Percentiles rank a stretch among this genome's conserved stretches.
These are phyloP conservation scores for Drosophila recens DNA, from an alignment of 2,888 invertebrate genomes.

Conservation along the genomic window DNA sequence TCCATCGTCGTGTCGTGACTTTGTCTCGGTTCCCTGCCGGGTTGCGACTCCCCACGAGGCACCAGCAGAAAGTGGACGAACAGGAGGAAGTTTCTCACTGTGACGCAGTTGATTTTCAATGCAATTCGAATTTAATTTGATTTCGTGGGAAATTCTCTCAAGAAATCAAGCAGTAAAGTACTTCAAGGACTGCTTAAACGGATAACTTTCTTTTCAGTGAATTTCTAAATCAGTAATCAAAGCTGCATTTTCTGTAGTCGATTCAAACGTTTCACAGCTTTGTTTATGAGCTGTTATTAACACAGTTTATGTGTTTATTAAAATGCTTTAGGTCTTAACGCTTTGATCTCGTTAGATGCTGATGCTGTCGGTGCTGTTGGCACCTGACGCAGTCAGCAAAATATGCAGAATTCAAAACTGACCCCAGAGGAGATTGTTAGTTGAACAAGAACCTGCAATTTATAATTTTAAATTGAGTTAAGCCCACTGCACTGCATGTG, in stretches of 20 bases:
- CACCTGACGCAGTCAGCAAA: constrained; percentile 32
- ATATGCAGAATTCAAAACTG: constrained; percentile 9
- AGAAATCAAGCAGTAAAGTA: not conserved
- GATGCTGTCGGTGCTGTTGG: constrained; percentile 35
- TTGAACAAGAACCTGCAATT: constrained; percentile 30
- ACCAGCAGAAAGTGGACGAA: not conserved
- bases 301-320: constrained; percentile 1
- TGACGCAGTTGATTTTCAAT: constrained; percentile 26
- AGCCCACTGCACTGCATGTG: constrained; percentile 21
- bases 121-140: constrained; percentile 16
- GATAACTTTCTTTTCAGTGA: constrained; percentile 1
- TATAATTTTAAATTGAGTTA: constrained; percentile 51
- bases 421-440: constrained; percentile 13
- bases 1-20: constrained; percentile 26
- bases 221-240: not conserved
- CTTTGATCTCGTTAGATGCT: constrained; percentile 28
- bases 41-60: constrained; percentile 29
- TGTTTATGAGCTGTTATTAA: not conserved
- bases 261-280: not conserved
- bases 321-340: not conserved
- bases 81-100: not conserved
- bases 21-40: constrained; percentile 12
- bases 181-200: constrained; percentile 2
- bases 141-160: constrained; percentile 1
- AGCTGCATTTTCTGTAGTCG: not conserved